These are phyloP conservation scores for Dicyrtomina minuta DNA, from an alignment of 2,888 invertebrate species.

Conservation along the genomic window DNA sequence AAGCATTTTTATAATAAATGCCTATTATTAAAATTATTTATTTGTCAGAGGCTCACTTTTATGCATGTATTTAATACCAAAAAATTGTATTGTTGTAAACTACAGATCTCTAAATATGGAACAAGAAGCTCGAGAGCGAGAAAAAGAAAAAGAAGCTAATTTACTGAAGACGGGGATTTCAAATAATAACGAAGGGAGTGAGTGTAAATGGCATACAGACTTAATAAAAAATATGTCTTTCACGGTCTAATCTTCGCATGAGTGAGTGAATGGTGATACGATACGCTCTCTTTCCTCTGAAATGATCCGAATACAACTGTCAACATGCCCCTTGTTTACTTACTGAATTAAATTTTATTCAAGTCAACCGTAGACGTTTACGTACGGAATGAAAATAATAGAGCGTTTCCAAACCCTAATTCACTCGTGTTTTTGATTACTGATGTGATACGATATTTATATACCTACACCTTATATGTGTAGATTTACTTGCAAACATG, in stretches of 20 bases:
- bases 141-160: constrained; percentile 72
- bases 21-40: not conserved
- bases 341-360: not conserved
- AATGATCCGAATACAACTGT: not conserved
- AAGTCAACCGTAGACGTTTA: not conserved
- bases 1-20: no score
- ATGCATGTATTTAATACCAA: no score
- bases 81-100: constrained; percentile 29
- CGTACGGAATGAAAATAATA: not conserved
- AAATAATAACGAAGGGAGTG: constrained; percentile 61
- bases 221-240: no score
- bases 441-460: not conserved
- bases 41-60: no score
- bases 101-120: constrained; percentile 92
- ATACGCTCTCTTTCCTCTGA: constrained; percentile 32
- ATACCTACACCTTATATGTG: not conserved
- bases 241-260: not conserved
- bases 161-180: constrained; percentile 66
- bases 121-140: constrained; percentile 83
- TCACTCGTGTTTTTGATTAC: no score
- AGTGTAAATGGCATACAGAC: no score
- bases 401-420: constrained; percentile 6
- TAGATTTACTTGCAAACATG: no score
- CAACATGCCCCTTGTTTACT: not conserved
- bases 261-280: constrained; percentile 20